A percentile compares a stretch with the other conserved stretches of the same genome.
Evolutionary conservation across 2,888 invertebrate species (phyloP).

Genomic region (Napeogenes sylphis): DNA sequence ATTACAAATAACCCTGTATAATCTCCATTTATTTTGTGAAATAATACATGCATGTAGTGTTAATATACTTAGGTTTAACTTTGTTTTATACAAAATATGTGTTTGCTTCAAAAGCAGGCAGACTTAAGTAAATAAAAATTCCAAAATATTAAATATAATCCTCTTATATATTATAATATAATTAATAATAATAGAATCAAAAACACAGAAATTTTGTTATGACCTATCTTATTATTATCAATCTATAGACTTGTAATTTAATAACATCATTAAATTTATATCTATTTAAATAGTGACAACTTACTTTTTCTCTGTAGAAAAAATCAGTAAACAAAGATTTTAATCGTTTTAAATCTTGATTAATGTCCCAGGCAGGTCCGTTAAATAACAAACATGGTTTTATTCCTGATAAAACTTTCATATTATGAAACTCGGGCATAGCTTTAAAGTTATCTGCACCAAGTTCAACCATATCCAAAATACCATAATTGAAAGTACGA

Average conservation of each 20-base stretch:
- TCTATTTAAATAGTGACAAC: neutral
- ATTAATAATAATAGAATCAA: too few relatives aligned
- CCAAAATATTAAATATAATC: neutral
- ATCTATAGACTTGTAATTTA: neutral
- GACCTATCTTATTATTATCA: too few relatives aligned
- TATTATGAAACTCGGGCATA: slow-evolving; percentile 86
- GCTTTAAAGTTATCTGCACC: slow-evolving; percentile 90
- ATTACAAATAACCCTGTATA: too few relatives aligned
- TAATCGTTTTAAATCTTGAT: slow-evolving; percentile 87
- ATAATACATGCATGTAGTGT: too few relatives aligned
- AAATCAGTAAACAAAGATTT: slow-evolving; percentile 94
- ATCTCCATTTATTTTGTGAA: too few relatives aligned
- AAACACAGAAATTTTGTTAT: too few relatives aligned
- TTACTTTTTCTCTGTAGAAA: slow-evolving; percentile 88
- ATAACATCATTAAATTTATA: too few relatives aligned
- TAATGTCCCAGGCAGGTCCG: slow-evolving; percentile 93
- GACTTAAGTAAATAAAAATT: neutral
- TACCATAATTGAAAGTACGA: slow-evolving; percentile 90
- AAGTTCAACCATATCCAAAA: slow-evolving; percentile 98
- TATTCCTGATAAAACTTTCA: slow-evolving; percentile 86
- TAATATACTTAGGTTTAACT: too few relatives aligned
- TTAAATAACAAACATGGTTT: slow-evolving; percentile 96
- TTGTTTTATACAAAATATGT: too few relatives aligned
- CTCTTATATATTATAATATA: too few relatives aligned
- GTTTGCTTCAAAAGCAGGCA: neutral